These are phyloP conservation scores for Trochalopteron elliotii DNA, from an alignment of 2,113 vertebrate species.

Conservation along the genomic window DNA sequence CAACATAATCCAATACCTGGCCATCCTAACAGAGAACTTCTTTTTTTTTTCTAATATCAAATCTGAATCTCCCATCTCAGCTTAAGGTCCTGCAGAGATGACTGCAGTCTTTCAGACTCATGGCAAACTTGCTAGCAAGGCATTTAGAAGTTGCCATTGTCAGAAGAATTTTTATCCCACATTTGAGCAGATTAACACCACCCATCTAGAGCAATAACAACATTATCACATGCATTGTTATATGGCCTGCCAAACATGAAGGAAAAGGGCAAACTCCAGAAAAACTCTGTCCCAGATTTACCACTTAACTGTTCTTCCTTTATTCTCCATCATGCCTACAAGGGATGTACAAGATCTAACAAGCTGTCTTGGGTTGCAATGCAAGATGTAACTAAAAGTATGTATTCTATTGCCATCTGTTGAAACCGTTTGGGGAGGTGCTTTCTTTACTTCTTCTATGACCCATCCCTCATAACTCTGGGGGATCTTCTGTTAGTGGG, in stretches of 20 bases:
- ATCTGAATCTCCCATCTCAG: not conserved
- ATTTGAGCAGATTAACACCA: not conserved
- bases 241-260: not conserved
- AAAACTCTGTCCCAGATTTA: not conserved
- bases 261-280: not conserved
- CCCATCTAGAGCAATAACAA: not conserved
- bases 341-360: not conserved
- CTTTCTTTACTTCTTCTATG: not conserved
- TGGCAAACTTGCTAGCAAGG: not conserved
- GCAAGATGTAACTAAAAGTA: not conserved
- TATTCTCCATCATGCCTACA: not conserved
- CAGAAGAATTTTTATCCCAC: not conserved
- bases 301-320: not conserved
- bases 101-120: not conserved
- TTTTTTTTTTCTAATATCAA: not conserved
- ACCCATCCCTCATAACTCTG: not conserved
- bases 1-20: not conserved
- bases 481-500: not conserved
- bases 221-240: not conserved
- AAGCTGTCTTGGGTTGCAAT: not conserved
- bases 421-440: not conserved
- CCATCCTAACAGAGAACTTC: not conserved
- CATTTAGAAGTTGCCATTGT: not conserved
- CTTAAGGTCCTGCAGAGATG: not conserved
- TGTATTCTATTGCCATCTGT: not conserved